Percentiles rank a stretch among this genome's conserved stretches.
These are phyloP conservation scores for Dryobotodes eremita DNA, from an alignment of 2,888 invertebrate genomes.

Conservation along the genomic window DNA sequence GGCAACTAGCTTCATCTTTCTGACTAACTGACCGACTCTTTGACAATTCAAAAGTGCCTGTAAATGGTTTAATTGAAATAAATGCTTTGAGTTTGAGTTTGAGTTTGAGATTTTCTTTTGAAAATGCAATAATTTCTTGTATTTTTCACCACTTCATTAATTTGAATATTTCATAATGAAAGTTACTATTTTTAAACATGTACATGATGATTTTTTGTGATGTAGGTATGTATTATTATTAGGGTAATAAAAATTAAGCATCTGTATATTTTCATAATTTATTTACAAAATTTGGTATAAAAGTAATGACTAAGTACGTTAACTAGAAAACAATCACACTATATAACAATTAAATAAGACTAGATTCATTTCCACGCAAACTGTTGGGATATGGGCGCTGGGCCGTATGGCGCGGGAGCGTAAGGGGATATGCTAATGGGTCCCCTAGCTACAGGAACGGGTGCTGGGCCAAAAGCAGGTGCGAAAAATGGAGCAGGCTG, in stretches of 20 bases:
- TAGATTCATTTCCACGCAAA: slow-evolving; percentile 85
- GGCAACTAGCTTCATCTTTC: no score
- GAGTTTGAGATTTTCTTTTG: not conserved
- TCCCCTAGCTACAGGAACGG: slow-evolving; percentile 75
- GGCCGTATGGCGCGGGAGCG: slow-evolving; percentile 75
- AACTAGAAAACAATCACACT: slow-evolving; percentile 68
- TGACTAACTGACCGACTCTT: no score
- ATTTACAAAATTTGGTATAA: slow-evolving; percentile 76
- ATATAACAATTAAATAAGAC: slow-evolving; percentile 68
- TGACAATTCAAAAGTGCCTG: no score
- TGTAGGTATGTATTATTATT: not conserved
- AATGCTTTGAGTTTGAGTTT: no score
- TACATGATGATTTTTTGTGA: not conserved
- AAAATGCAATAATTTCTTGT: not conserved
- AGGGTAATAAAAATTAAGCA: slow-evolving; percentile 23
- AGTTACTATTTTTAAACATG: not conserved
- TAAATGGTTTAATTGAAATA: no score
- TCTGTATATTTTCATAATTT: slow-evolving; percentile 65
- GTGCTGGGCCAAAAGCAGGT: slow-evolving; percentile 74
- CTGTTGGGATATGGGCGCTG: slow-evolving; percentile 78
- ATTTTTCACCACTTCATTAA: not conserved
- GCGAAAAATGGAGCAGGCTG: slow-evolving; percentile 71
- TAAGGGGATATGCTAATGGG: slow-evolving; percentile 76
- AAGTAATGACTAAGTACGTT: slow-evolving; percentile 64
- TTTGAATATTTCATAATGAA: not conserved